These are phyloP conservation scores for Cathartes aura DNA, from an alignment of 2,113 vertebrate genomes.

Conservation along the genomic window DNA sequence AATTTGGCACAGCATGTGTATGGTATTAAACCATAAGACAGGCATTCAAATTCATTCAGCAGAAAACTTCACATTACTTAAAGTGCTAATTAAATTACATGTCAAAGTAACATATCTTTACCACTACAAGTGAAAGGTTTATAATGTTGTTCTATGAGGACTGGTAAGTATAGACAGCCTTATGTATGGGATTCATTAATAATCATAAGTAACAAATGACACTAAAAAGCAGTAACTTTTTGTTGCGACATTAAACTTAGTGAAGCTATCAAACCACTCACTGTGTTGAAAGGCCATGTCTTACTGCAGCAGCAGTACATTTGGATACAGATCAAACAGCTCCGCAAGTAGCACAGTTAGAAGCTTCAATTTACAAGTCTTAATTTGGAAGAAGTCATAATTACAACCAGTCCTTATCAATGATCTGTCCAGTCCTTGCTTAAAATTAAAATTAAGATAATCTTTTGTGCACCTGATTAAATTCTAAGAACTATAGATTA, in stretches of 20 bases:
- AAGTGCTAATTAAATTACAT: constrained; percentile 9
- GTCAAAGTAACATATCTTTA: not conserved
- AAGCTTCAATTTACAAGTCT: not conserved
- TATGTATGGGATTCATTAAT: not conserved
- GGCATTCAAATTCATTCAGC: not conserved
- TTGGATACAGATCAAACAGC: constrained; percentile 17
- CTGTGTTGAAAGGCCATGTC: not conserved
- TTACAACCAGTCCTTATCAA: not conserved
- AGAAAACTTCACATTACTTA: constrained; percentile 5
- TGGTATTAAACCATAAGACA: not conserved
- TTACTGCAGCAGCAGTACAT: not conserved
- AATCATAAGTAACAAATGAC: not conserved
- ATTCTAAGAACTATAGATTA: not conserved
- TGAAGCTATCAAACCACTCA: not conserved
- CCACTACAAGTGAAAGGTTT: not conserved
- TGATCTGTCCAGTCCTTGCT: not conserved
- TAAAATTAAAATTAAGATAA: constrained; percentile 3
- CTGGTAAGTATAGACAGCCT: not conserved
- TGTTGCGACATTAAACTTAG: not conserved
- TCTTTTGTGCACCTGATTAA: not conserved
- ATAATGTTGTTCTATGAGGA: not conserved
- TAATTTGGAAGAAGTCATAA: not conserved
- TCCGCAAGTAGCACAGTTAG: not conserved
- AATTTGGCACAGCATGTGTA: not conserved
- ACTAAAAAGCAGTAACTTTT: not conserved